Base-by-base conservation (phyloP, 2,888 invertebrate genomes). In the Ochropleura plecta region DNA sequence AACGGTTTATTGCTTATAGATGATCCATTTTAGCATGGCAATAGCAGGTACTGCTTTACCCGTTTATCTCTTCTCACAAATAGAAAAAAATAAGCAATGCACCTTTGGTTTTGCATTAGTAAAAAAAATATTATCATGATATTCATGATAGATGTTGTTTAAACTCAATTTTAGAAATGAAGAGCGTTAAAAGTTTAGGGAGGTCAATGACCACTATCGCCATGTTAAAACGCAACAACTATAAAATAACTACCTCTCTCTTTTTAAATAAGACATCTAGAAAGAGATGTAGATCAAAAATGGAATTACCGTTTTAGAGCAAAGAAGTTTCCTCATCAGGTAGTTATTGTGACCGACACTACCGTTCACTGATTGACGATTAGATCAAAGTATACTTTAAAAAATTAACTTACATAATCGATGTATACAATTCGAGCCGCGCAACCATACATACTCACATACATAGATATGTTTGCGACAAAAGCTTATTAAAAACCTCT, bases 401-500 rank as follows among this genome's bases (percentile, higher is more conserved):
- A 78, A 74, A 73, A 55, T 83, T 89, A 89, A 90, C 83, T 89
- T 85, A 87, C 88, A 83, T 83, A 88, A 88, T 91, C 89, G 86
- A 90, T 87, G 86, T 86, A 85, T 75, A 84, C 80, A 86, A 81
- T 83, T 82, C 84, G 82, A 82, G 86, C 83, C 86, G 91, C 93
- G 91, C 92, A 93, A 90, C 89, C 93, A 91, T 91, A 89, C 92
- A 86, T 89, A 91, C 93, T 88, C 88, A 91, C 91, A 91, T 88
- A 93, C 91, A 92, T 88, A 94, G 96, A 95, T 96, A 96, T 96
- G 96, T 96, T 94, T 95, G 95, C 95, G 95, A 96, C 94, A 95
- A 92, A 96, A 95, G 95, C 95, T 93, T 95, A 93, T 90, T 92
- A 91, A 91, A 92, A 91, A 88, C 85, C 81, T 89, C 88, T 90